phyloP scores from a whole-genome alignment of 2,113 vertebrate genomes.

The Ibidorhyncha struthersii region DNA sequence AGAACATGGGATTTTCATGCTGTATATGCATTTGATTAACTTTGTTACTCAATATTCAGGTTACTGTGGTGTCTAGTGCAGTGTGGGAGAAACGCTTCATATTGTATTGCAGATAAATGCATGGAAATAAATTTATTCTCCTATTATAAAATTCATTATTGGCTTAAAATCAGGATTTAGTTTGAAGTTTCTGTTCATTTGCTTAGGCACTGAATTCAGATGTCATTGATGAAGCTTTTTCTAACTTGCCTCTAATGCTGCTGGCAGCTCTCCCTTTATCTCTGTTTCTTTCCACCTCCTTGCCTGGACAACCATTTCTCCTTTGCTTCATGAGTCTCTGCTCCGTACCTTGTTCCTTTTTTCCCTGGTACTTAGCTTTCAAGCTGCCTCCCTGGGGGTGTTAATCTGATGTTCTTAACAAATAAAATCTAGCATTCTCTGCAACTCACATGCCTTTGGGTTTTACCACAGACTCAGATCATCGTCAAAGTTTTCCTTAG shows the following conservation, averaged over 20 bases:
- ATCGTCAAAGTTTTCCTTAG: neutral
- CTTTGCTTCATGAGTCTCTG: neutral
- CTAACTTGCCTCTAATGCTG: neutral
- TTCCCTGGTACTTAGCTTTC: neutral
- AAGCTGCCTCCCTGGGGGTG: neutral
- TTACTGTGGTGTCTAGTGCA: neutral
- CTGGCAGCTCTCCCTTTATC: neutral
- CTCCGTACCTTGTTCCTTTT: neutral
- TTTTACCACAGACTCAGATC: neutral
- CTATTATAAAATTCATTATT: neutral
- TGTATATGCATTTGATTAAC: neutral
- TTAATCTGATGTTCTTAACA: neutral
- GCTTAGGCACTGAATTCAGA: neutral
- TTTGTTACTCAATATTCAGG: neutral
- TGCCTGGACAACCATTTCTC: neutral
- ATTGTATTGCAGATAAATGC: neutral
- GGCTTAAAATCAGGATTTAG: neutral
- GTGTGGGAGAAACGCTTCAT: neutral
- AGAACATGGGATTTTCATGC: neutral
- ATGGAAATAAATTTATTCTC: neutral
- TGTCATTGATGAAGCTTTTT: neutral
- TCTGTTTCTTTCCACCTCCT: neutral
- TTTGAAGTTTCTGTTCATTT: neutral
- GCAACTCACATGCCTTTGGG: conserved; percentile 4
- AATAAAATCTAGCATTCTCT: neutral